phyloP scores from a whole-genome alignment of 2,888 invertebrate genomes.

The Beris chalybata region DNA sequence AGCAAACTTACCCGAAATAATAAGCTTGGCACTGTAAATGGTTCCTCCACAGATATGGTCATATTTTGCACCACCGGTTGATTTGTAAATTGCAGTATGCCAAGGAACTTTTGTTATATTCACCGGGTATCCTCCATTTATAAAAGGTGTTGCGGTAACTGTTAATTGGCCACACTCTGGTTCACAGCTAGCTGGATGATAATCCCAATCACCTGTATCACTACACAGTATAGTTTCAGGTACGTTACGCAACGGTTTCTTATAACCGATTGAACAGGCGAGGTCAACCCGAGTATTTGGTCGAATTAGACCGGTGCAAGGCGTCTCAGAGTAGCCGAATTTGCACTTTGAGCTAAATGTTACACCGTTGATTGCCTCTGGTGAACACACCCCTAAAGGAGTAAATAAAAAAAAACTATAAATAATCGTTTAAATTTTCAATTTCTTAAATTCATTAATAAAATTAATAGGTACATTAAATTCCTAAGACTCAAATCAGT shows the following conservation, averaged over 20 bases:
- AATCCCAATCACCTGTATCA: constrained; percentile 45
- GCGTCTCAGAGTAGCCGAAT: constrained; percentile 27
- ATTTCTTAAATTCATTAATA: too few relatives aligned
- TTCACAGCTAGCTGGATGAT: constrained; percentile 42
- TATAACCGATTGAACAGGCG: constrained; percentile 37
- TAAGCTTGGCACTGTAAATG: constrained; percentile 44
- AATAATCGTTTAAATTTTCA: too few relatives aligned
- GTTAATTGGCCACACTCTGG: constrained; percentile 45
- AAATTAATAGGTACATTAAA: too few relatives aligned
- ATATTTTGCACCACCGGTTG: not conserved
- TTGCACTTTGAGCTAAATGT: constrained; percentile 34
- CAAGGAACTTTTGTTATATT: constrained; percentile 45
- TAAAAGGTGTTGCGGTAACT: constrained; percentile 33
- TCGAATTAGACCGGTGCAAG: constrained; percentile 35
- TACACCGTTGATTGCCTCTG: not conserved
- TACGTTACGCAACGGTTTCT: constrained; percentile 7
- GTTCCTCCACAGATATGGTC: constrained; percentile 45
- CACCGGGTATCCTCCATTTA: constrained; percentile 28
- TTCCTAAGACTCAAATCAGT: too few relatives aligned
- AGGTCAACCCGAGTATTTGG: constrained; percentile 40
- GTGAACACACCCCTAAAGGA: constrained; percentile 1
- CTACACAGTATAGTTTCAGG: constrained; percentile 40
- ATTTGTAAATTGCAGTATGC: constrained; percentile 46
- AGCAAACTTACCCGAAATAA: constrained; percentile 38
- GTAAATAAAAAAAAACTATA: too few relatives aligned